Base-by-base conservation (phyloP, 2,888 invertebrate genomes). In the Busseola fusca region DNA sequence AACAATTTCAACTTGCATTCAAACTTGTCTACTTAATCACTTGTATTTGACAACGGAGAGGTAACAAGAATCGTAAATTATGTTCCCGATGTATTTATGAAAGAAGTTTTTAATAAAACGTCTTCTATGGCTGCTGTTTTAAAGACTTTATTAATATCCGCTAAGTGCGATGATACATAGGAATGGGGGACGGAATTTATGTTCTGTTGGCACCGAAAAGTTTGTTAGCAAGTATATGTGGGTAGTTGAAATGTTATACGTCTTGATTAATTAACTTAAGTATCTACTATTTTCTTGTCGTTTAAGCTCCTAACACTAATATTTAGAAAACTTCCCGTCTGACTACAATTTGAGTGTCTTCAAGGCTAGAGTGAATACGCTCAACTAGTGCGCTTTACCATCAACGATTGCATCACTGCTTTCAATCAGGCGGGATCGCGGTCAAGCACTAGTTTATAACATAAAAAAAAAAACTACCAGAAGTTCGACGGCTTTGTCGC, bases 31-130 rank as follows among this genome's bases (percentile, higher is more conserved):
- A 84, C 85, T 93, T 88, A 85, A 87, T 91, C 90, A 89, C 73
- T 73, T 77, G 78, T 71, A 77, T 83, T 81, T 80, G 84, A 84
- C 84, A 77, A 78, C 79, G 80, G 2, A 84, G 64, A 50, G 60
- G 79, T 78, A 71, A 82, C 84, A 86, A 87, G 76, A 85, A 83
- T 79, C 90, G 84, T 92, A 92, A 90, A 91, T 86, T 89, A 88
- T 80, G 66, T 48, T 56, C 64, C 16, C 70, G 90, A 88, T 84
- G 84, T 91, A 91, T 92, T 92, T 92, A 92, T 91, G 90, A 81
- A 72, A 7, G 66, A 85, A 86, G 77, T 87, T 86, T 80, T 60
- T 81, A 77, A 76, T 79, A 71, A 76, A 85, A 68, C 58, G 78
- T 69, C 65, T 73, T 76, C 62, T 50, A 69, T 25, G 37, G 37